Percentiles rank a stretch among this genome's conserved stretches.
Evolutionary conservation across 2,113 vertebrate genomes (phyloP).

Genomic region (Otus sunia): DNA sequence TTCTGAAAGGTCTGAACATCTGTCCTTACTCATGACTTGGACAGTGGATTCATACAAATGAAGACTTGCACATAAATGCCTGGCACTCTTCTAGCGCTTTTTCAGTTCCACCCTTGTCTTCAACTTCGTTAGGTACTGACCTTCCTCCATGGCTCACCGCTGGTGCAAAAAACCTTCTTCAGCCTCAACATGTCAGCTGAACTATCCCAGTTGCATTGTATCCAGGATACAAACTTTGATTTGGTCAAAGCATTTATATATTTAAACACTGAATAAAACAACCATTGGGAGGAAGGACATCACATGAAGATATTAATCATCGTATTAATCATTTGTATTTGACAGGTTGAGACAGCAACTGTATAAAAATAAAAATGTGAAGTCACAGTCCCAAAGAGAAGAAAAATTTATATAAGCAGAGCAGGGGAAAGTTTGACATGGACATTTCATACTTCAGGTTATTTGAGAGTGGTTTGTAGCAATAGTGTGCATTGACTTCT

Average conservation of each 20-base stretch:
- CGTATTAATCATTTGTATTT: not conserved
- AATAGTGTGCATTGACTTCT: not conserved
- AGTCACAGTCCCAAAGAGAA: not conserved
- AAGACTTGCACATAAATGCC: not conserved
- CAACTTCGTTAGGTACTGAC: accelerated
- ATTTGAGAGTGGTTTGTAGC: not conserved
- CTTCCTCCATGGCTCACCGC: not conserved
- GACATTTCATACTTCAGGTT: not conserved
- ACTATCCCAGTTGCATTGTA: not conserved
- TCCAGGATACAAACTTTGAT: not conserved
- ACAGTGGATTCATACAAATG: not conserved
- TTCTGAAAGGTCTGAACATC: not conserved
- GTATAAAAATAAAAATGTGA: not conserved
- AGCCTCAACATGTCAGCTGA: not conserved
- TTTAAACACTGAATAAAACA: not conserved
- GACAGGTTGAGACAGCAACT: not conserved
- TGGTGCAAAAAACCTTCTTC: not conserved
- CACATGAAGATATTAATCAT: not conserved
- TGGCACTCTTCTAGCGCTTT: not conserved
- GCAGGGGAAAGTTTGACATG: not conserved
- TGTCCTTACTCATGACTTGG: not conserved
- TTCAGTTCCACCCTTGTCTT: not conserved
- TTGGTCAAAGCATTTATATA: not conserved
- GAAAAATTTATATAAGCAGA: not conserved
- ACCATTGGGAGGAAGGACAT: not conserved